These are phyloP conservation scores for Eubasilissa splendida DNA, from an alignment of 2,888 invertebrate species.

Conservation along the genomic window DNA sequence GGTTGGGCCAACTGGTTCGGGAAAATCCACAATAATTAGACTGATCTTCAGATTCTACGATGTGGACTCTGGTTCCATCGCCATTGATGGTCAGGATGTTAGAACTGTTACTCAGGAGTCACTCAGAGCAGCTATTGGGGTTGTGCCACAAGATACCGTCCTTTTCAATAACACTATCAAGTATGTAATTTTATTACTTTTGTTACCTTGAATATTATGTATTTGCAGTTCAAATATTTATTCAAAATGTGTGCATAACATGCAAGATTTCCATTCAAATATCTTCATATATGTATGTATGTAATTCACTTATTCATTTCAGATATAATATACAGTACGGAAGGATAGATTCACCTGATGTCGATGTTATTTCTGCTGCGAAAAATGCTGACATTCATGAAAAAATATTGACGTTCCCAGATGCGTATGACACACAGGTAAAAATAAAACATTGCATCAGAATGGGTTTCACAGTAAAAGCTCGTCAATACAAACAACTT, in stretches of 20 bases:
- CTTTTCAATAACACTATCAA: slow-evolving; percentile 93
- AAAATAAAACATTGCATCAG: slow-evolving; percentile 34
- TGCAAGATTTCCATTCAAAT: neutral
- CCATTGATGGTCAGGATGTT: slow-evolving; percentile 92
- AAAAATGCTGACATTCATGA: slow-evolving; percentile 95
- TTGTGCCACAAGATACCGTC: slow-evolving; percentile 98
- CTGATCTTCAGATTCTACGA: slow-evolving; percentile 97
- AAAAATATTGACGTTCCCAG: slow-evolving; percentile 91
- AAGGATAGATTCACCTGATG: slow-evolving; percentile 81
- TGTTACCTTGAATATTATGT: neutral
- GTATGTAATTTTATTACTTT: slow-evolving; percentile 64
- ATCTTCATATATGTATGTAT: neutral
- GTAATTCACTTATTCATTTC: slow-evolving; percentile 29
- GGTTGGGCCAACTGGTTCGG: slow-evolving; percentile 93
- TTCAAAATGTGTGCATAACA: neutral
- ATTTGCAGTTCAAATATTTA: no score
- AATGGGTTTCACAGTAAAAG: no score
- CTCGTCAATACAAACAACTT: no score
- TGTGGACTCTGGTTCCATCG: slow-evolving; percentile 87
- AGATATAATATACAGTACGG: slow-evolving; percentile 97
- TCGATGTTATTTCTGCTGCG: slow-evolving; percentile 91
- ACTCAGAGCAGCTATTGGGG: slow-evolving; percentile 87
- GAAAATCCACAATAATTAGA: slow-evolving; percentile 97
- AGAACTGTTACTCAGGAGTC: slow-evolving; percentile 88
- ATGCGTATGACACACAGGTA: slow-evolving; percentile 87